phyloP scores from a whole-genome alignment of 2,797 vertebrate genomes.

The Cuniculus paca region DNA sequence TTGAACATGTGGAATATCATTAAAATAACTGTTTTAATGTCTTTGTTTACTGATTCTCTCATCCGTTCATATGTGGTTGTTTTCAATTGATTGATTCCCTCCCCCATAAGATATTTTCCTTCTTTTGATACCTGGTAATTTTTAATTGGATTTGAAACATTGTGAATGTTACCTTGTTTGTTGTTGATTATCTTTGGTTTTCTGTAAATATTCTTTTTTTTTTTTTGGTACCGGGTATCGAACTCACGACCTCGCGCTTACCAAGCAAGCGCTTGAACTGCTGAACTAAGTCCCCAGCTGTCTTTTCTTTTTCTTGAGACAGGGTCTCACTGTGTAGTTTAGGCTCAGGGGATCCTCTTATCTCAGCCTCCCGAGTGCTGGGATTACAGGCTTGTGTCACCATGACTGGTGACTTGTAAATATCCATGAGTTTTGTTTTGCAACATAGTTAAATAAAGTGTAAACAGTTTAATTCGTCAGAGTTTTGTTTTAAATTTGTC shows the following conservation, averaged over 20 bases:
- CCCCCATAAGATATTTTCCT: not conserved
- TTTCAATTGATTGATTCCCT: not conserved
- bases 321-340: not conserved
- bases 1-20: not conserved
- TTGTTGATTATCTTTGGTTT: not conserved
- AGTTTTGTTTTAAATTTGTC: not conserved
- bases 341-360: not conserved
- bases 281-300: too few relatives aligned
- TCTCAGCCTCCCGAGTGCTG: not conserved
- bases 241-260: too few relatives aligned
- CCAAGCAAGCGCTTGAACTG: too few relatives aligned
- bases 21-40: not conserved
- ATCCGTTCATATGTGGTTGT: slow-evolving; percentile 12
- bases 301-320: not conserved
- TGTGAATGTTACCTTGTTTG: slow-evolving; percentile 41
- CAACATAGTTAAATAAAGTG: not conserved
- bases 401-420: not conserved
- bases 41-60: not conserved
- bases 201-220: slow-evolving; percentile 37
- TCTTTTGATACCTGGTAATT: not conserved
- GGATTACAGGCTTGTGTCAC: not conserved
- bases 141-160: not conserved
- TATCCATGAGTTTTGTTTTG: slow-evolving; percentile 37
- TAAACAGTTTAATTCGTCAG: not conserved
- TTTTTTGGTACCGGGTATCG: too few relatives aligned